Percentiles rank a stretch among this genome's conserved stretches.
Conservation (phyloP, 1,140 invertebrate genomes). For the Camponotus floridanus region DNA sequence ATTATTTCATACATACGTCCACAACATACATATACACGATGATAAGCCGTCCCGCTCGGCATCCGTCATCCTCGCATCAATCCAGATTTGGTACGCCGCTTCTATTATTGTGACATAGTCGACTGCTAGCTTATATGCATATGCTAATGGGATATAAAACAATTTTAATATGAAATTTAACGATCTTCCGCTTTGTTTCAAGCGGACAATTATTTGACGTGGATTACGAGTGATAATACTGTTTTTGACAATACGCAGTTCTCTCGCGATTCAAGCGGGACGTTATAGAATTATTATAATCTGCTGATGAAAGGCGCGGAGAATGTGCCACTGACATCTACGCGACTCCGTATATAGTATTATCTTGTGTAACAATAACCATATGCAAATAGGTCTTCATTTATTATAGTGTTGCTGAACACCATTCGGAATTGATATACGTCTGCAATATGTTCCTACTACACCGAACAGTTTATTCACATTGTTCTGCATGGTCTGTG, state of each 20-base stretch:
- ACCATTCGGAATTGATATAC: constrained; percentile 39
- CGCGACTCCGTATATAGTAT: background rate
- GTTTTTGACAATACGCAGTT: background rate
- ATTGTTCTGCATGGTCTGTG: constrained; percentile 24
- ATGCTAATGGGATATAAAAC: constrained; percentile 16
- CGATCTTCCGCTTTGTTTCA: background rate
- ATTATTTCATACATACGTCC: background rate
- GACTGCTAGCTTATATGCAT: background rate
- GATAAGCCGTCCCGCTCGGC: background rate
- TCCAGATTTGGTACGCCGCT: background rate
- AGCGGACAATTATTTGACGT: background rate
- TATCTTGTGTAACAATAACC: constrained; percentile 20
- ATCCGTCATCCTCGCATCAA: constrained; percentile 48
- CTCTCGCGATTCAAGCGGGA: background rate
- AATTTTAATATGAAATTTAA: constrained; percentile 23
- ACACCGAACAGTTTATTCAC: constrained; percentile 32
- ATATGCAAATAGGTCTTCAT: constrained; percentile 29
- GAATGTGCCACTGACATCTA: background rate
- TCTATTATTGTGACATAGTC: background rate
- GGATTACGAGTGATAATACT: background rate
- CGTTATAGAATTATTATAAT: background rate
- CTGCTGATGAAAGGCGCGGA: too few species aligned
- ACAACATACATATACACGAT: background rate
- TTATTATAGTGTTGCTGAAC: background rate
- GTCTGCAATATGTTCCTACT: constrained; percentile 17